Evolutionary conservation across 2,113 vertebrate species (phyloP).

Genomic region (Anolis sagrei): DNA sequence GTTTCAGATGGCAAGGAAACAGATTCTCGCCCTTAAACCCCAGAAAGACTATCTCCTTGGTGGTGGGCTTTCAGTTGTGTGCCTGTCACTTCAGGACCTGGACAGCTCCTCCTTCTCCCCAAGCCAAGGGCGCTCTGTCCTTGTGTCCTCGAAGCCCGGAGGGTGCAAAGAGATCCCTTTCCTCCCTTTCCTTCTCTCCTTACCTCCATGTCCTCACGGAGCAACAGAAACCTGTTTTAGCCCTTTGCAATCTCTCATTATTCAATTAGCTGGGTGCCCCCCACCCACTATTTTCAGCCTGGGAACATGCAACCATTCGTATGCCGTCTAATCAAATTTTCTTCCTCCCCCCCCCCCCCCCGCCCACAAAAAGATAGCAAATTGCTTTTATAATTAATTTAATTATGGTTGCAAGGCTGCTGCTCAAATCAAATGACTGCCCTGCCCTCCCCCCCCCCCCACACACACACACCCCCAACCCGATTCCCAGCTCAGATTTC

Average conservation of each 20-base stretch:
- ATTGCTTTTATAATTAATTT: conserved; percentile 79
- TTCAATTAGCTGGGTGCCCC: conserved; percentile 57
- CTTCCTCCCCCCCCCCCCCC: too few relatives aligned
- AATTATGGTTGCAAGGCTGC: conserved; percentile 71
- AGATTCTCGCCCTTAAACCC: too few relatives aligned
- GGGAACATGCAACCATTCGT: conserved; percentile 40
- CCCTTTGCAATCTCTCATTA: conserved; percentile 63
- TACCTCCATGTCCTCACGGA: not conserved
- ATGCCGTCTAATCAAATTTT: conserved; percentile 69
- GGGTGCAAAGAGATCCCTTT: too few relatives aligned
- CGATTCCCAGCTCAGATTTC: not conserved
- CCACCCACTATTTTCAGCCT: conserved; percentile 28
- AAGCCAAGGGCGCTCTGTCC: too few relatives aligned
- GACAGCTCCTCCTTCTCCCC: too few relatives aligned
- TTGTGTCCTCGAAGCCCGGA: too few relatives aligned
- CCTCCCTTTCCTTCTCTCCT: too few relatives aligned
- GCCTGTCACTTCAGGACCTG: too few relatives aligned
- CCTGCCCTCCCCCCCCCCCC: conserved; percentile 38
- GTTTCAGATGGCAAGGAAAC: too few relatives aligned
- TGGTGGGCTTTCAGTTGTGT: too few relatives aligned
- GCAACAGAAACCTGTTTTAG: conserved; percentile 58
- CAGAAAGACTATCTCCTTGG: not conserved
- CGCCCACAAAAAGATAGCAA: conserved; percentile 69
- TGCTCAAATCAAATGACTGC: conserved; percentile 63
- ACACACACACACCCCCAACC: too few relatives aligned